Conservation (phyloP, 2,113 vertebrate genomes). For the Dipodomys merriami region DNA sequence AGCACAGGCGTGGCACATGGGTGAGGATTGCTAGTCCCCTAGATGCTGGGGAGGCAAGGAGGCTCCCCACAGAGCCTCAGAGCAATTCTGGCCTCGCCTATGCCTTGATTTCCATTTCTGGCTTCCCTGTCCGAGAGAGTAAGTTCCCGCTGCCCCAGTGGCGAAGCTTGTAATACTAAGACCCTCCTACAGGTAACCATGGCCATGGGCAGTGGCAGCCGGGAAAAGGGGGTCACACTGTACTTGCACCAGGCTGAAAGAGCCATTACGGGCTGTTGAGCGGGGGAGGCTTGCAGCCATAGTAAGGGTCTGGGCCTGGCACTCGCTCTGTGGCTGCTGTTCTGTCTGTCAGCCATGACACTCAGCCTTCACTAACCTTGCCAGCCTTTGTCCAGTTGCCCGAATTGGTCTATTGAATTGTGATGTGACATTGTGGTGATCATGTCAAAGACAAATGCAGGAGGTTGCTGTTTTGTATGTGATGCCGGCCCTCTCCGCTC, state of each 20-base stretch:
- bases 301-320: not conserved
- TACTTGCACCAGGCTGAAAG: not conserved
- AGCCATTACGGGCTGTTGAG: not conserved
- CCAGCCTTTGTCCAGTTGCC: not conserved
- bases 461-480: too few species aligned
- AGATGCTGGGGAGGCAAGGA: not conserved
- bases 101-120: not conserved
- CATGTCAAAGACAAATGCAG: too few species aligned
- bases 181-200: too few species aligned
- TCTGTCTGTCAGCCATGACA: not conserved
- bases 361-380: not conserved
- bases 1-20: not conserved
- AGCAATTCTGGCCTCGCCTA: not conserved
- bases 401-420: too few species aligned
- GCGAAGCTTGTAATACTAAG: not conserved
- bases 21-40: too few species aligned
- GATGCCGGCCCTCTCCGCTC: too few species aligned
- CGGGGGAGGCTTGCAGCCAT: too few species aligned
- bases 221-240: not conserved
- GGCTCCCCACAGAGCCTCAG: not conserved
- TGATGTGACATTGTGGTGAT: too few species aligned
- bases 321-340: not conserved
- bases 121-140: not conserved
- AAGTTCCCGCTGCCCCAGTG: not conserved
- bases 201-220: not conserved